Evolutionary conservation across 2,888 invertebrate species (phyloP), one percentile per base, ranked within the genome.

Genomic region (Cheiracanthium punctorium): DNA sequence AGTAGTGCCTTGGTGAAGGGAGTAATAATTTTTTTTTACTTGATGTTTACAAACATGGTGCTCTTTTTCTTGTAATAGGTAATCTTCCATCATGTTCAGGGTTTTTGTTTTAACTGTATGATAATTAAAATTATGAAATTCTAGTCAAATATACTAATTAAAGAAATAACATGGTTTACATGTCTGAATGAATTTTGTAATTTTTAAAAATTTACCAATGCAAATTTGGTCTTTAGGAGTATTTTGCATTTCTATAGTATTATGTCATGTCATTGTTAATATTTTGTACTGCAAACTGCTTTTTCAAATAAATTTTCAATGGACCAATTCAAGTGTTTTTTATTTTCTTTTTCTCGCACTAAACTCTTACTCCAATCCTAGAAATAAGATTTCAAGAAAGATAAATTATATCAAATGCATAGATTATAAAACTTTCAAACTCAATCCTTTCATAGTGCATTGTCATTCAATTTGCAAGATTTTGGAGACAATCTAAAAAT

Each of bases 251-350:
- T 37, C 69, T 69, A 33, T 33, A 69, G 33, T 69, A 69, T 71
- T 71, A 71, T 85, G 73, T 77, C 74, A 29, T 80, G 58, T 79
- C 84, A 85, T 41, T 85, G 84, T 85, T 85, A 85, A 85, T 80
- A 85, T 85, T 85, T 85, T 85, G 84, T 85, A 85, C 84, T 85
- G 79, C 84, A 85, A 79, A 85, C 79, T 85, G 84, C 84, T 85
- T 85, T 82, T 85, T 85, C 79, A 85, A 85, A 85, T 85, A 85
- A 85, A 84, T 69, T 72, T 74, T 85, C 69, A 74, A 85, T 72
- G 79, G 73, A 85, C 72, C 58, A 73, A 32, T 70, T 43, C 5
- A 20, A 32, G 43, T 80, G 8, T 82, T 33, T 7, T 14, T 12
- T 69, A 41, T 48, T 69, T 65, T 24, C n/a, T n/a, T n/a, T n/a